Evolutionary conservation across 37 sponge, comb jelly and placozoan species (phyloP), one percentile per base, ranked within the genome.

Genomic region (Tethya wilhelma): DNA sequence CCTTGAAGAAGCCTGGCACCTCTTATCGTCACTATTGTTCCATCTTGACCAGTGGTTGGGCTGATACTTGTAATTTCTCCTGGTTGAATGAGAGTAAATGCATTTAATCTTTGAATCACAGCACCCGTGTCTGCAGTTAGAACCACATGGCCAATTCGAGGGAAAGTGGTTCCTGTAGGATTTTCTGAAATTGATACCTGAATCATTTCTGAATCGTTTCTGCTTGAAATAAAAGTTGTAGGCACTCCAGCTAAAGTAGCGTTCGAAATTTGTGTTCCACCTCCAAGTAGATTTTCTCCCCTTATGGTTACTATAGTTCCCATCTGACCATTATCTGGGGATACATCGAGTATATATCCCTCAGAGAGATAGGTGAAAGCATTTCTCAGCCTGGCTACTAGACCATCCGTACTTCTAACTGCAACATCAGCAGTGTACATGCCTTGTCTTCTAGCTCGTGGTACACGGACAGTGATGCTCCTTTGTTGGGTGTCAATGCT

Each of bases 291-390:
- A 59, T 74, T 74, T 32, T 68, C 63, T 17, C 94, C 94, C 6
- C 25, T 7, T 2, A 94, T 26, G 33, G 36, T 45, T 17, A 94
- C 77, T 32, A 26, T 43, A 8, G 94, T 90, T 1, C 94, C 90
- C 37, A 7, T 41, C 66, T 94, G 94, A 19, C 94, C 94, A 31
- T 2, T 5, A 8, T 44, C 26, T 17, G 94, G 94, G 17, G 30
- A 14, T 2, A 90, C 71, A 28, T 26, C 46, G 38, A 20, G 49
- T 14, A 94, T 87, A 0, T 45, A 40, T 3, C 91, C 88, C 40
- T 94, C 94, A 25, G 64, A 23, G 20, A 82, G 44, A 71, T 94
- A 94, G 1, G 78, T 82, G 53, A 94, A 94, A 4, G 81, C 90
- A 32, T 82, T 59, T 19, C 42, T 53, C 23, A 86, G 59, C 38